Percentiles rank a stretch among this genome's conserved stretches.
Conservation (phyloP, 2,888 invertebrate genomes). For the Theodoxus fluviatilis region DNA sequence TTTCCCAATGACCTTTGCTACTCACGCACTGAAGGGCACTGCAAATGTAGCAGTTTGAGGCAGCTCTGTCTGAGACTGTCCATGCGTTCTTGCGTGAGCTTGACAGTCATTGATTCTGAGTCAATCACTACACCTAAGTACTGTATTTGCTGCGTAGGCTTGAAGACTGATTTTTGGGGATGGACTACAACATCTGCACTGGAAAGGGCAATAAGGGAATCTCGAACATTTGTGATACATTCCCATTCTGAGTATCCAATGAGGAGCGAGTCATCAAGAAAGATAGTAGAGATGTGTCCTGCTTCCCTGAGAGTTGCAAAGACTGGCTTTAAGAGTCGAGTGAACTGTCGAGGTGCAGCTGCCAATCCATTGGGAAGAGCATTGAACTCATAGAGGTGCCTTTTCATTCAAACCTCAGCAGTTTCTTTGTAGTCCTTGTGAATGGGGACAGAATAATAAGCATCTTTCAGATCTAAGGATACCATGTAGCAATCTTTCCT, state of each 20-base stretch:
- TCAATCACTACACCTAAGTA: too few species aligned
- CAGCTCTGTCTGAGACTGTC: too few species aligned
- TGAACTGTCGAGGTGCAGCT: not conserved
- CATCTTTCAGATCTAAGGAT: not conserved
- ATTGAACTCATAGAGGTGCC: not conserved
- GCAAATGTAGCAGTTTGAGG: too few species aligned
- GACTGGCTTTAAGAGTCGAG: not conserved
- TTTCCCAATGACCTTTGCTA: too few species aligned
- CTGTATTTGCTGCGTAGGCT: too few species aligned
- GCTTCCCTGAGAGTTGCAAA: not conserved
- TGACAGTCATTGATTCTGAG: too few species aligned
- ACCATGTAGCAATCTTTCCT: slow-evolving; percentile 5
- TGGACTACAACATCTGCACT: not conserved
- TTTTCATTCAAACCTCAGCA: not conserved
- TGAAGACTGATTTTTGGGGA: slow-evolving; percentile 1
- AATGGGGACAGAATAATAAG: not conserved
- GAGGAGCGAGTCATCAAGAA: not conserved
- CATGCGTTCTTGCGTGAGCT: too few species aligned
- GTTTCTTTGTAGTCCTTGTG: not conserved
- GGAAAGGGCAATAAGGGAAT: not conserved
- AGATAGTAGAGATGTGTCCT: not conserved
- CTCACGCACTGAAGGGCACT: too few species aligned
- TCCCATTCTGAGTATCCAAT: not conserved
- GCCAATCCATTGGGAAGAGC: not conserved
- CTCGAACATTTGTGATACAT: too few species aligned